These are phyloP conservation scores for Candoia aspera DNA, from an alignment of 2,113 vertebrate genomes.

Conservation along the genomic window DNA sequence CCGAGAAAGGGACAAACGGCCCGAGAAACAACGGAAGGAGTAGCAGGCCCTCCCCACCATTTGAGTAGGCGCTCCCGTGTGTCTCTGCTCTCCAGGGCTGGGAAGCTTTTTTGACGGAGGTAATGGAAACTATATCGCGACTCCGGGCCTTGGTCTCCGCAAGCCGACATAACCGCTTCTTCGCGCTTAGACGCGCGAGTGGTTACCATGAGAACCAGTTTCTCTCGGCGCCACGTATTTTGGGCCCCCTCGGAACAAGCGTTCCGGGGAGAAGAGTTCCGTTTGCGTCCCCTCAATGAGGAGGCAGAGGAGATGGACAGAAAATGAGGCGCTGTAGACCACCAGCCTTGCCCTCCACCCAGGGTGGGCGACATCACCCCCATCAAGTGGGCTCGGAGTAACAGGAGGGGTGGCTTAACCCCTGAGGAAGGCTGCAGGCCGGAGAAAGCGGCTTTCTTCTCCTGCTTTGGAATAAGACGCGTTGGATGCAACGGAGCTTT, in stretches of 20 bases:
- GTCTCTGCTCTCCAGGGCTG: constrained; percentile 57
- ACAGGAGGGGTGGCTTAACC: neutral
- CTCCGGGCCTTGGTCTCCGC: fast-evolving
- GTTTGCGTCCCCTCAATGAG: neutral
- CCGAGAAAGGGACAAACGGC: neutral
- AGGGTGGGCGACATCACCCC: neutral
- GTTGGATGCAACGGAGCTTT: neutral
- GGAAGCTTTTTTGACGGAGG: constrained; percentile 69
- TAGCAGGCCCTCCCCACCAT: constrained; percentile 62
- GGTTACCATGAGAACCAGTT: constrained; percentile 57
- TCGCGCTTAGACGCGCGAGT: fast-evolving
- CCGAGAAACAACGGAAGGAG: neutral
- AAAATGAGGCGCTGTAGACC: neutral
- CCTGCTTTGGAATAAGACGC: neutral
- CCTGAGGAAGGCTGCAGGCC: neutral
- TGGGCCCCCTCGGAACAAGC: neutral
- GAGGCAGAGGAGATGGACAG: neutral
- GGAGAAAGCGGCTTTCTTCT: neutral
- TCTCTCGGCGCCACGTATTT: fast-evolving
- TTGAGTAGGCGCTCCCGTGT: constrained; percentile 68
- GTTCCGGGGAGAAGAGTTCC: neutral
- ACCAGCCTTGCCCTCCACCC: neutral
- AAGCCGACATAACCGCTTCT: constrained; percentile 51
- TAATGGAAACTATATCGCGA: constrained; percentile 58
- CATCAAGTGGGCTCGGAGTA: neutral